A percentile compares a stretch with the other conserved stretches of the same genome.
Evolutionary conservation across 1,140 invertebrate genomes (phyloP).

Genomic region (Melipona quadrifasciata): DNA sequence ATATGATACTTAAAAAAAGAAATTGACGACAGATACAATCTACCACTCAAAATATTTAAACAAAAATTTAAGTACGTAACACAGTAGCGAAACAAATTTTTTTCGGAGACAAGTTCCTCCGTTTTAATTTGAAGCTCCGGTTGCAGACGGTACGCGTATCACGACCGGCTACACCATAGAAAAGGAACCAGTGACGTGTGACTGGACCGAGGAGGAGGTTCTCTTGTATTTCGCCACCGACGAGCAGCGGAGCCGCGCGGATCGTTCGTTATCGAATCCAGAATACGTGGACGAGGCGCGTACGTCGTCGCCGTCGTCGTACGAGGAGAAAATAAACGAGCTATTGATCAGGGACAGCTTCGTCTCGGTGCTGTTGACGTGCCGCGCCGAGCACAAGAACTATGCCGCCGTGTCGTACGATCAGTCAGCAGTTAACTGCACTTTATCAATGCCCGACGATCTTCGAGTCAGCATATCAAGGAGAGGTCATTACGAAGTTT

Average conservation of each 20-base stretch:
- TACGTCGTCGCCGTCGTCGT: too few species aligned
- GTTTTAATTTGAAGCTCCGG: not conserved
- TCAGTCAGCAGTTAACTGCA: conserved; percentile 71
- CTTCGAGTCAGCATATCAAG: conserved; percentile 60
- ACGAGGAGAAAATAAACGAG: conserved; percentile 52
- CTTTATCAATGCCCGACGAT: conserved; percentile 67
- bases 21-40: too few species aligned
- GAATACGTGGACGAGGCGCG: conserved; percentile 4
- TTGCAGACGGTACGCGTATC: conserved; percentile 81
- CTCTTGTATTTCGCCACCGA: conserved; percentile 54
- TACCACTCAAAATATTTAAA: too few species aligned
- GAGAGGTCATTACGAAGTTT: conserved; percentile 66
- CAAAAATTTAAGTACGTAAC: too few species aligned
- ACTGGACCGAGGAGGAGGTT: conserved; percentile 72
- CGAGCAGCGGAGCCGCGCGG: not conserved
- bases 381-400: conserved; percentile 81
- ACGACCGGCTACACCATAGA: conserved; percentile 79
- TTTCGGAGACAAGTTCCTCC: too few species aligned
- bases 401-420: conserved; percentile 82
- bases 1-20: too few species aligned
- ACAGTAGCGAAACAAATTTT: too few species aligned
- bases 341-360: conserved; percentile 78
- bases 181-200: conserved; percentile 69
- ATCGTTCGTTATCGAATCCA: not conserved
- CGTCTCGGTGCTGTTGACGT: conserved; percentile 80